A percentile compares a stretch with the other conserved stretches of the same genome.
These are phyloP conservation scores for Cyaniris semiargus DNA, from an alignment of 2,888 invertebrate species.

Conservation along the genomic window DNA sequence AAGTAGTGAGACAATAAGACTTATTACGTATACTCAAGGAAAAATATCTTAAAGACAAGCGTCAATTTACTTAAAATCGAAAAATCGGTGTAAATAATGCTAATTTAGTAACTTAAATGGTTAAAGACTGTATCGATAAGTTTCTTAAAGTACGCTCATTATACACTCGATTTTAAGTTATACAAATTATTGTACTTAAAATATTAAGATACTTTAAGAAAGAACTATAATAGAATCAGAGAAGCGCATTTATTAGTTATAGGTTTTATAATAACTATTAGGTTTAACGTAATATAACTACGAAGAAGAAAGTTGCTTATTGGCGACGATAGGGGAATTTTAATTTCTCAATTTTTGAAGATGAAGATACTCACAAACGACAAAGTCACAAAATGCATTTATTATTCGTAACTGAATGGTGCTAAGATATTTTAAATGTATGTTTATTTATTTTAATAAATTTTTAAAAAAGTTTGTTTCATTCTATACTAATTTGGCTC, in stretches of 20 bases:
- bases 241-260: background rate
- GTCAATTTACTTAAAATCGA: background rate
- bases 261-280: background rate
- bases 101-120: too few relatives aligned
- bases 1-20: conserved; percentile 46
- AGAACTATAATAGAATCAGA: background rate
- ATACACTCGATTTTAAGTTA: background rate
- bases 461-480: conserved; percentile 6
- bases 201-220: background rate
- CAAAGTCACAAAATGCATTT: conserved; percentile 74
- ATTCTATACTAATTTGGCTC: background rate
- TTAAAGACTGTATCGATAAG: background rate
- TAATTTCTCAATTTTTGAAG: background rate
- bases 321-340: background rate
- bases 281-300: background rate
- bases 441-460: conserved; percentile 30
- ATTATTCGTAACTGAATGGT: conserved; percentile 54
- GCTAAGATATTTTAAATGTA: conserved; percentile 40
- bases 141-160: too few relatives aligned
- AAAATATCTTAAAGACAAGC: too few relatives aligned
- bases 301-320: background rate
- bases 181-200: background rate
- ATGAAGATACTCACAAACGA: conserved; percentile 66
- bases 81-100: too few relatives aligned
- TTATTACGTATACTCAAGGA: conserved; percentile 13